Conservation (phyloP, 2,797 vertebrate genomes). For the Semaprochilodus insignis region DNA sequence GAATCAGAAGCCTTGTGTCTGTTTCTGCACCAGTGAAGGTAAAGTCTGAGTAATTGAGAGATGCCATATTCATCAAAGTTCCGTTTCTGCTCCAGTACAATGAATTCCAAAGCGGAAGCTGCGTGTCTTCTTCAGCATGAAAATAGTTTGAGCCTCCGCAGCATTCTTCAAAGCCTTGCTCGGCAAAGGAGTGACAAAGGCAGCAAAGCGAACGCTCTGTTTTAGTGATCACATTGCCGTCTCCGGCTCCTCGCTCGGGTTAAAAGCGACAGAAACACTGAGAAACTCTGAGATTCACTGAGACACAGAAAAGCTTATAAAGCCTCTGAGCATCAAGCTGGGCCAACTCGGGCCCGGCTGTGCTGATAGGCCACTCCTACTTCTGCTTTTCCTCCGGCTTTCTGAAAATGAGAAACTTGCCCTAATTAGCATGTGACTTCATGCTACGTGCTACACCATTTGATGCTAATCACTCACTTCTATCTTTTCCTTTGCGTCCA, state of each 20-base stretch:
- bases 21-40: neutral
- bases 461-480: neutral
- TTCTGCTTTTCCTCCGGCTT: constrained; percentile 2
- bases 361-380: neutral
- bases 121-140: neutral
- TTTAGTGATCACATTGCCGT: constrained; percentile 11
- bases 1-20: neutral
- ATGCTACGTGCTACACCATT: neutral
- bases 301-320: neutral
- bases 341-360: neutral
- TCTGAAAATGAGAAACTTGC: neutral
- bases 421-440: neutral
- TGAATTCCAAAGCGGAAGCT: neutral
- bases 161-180: neutral
- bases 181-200: neutral
- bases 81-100: neutral
- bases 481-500: neutral
- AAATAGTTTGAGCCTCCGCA: neutral
- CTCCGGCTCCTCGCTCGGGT: neutral
- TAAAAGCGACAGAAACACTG: neutral
- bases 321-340: neutral
- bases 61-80: constrained; percentile 5
- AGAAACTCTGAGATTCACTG: neutral
- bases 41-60: neutral
- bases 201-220: neutral